Conservation (phyloP, 2,113 vertebrate species). For the Aviceda subcristata region DNA sequence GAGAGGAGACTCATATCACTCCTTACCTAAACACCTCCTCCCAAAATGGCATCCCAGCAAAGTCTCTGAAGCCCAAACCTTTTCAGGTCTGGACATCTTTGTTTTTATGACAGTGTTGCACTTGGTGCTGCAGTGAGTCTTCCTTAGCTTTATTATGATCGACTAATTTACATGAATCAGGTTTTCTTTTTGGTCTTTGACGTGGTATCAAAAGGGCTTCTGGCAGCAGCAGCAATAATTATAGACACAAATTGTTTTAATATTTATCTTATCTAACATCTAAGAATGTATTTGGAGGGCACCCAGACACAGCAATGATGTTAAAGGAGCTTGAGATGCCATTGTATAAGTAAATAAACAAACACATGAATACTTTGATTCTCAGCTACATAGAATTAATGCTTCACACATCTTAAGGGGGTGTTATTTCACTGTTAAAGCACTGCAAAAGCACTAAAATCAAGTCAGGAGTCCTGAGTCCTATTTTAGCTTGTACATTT, state of each 20-base stretch:
- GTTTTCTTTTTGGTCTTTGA: not conserved
- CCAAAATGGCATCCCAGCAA: not conserved
- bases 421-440: not conserved
- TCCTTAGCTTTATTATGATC: not conserved
- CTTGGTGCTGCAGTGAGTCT: not conserved
- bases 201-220: not conserved
- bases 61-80: not conserved
- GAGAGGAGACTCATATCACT: rapidly evolving
- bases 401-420: not conserved
- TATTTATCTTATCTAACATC: constrained; percentile 58
- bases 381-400: not conserved
- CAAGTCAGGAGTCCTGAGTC: not conserved
- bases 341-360: constrained; percentile 42
- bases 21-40: not conserved
- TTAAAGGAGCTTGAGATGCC: constrained; percentile 30
- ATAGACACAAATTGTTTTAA: constrained; percentile 18
- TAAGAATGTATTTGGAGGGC: constrained; percentile 35
- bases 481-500: not conserved
- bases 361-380: constrained; percentile 27
- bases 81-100: not conserved
- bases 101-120: not conserved
- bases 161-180: not conserved
- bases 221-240: constrained; percentile 23
- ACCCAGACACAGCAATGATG: not conserved
- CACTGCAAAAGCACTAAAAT: not conserved